These are phyloP conservation scores for Parasteatoda tepidariorum DNA, from an alignment of 1,140 invertebrate genomes.

Conservation along the genomic window DNA sequence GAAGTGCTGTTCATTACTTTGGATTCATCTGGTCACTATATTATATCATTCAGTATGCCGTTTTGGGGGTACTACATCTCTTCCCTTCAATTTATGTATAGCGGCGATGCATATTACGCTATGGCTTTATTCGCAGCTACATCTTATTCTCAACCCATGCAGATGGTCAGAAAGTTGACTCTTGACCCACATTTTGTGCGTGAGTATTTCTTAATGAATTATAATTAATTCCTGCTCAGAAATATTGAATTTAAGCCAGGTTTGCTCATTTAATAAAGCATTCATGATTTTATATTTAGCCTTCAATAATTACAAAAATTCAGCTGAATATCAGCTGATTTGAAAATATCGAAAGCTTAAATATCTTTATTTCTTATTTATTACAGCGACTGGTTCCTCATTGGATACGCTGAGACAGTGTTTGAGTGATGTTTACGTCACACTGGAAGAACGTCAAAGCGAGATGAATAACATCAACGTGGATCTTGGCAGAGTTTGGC, in stretches of 20 bases:
- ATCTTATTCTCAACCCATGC: background rate
- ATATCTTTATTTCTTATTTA: background rate
- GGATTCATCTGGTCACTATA: constrained; percentile 17
- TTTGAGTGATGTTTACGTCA: background rate
- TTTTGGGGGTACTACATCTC: background rate
- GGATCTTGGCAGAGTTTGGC: constrained; percentile 5
- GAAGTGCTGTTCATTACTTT: constrained; percentile 27
- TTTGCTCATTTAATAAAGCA: background rate
- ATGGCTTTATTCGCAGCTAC: background rate
- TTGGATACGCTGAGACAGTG: constrained; percentile 18
- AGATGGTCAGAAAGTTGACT: constrained; percentile 17
- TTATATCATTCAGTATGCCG: background rate
- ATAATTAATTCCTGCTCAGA: background rate
- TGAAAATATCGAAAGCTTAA: background rate
- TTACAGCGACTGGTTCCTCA: background rate
- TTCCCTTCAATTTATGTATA: constrained; percentile 45
- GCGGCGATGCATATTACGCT: constrained; percentile 7
- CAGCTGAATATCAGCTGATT: background rate
- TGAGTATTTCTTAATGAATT: constrained; percentile 10
- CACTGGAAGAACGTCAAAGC: background rate
- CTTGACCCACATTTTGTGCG: constrained; percentile 4
- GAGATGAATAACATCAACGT: background rate
- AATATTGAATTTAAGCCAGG: background rate
- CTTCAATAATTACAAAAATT: too few species aligned
- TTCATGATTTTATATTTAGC: too few species aligned